Base-by-base conservation (phyloP, 2,113 vertebrate genomes). In the Bagarius yarrelli region DNA sequence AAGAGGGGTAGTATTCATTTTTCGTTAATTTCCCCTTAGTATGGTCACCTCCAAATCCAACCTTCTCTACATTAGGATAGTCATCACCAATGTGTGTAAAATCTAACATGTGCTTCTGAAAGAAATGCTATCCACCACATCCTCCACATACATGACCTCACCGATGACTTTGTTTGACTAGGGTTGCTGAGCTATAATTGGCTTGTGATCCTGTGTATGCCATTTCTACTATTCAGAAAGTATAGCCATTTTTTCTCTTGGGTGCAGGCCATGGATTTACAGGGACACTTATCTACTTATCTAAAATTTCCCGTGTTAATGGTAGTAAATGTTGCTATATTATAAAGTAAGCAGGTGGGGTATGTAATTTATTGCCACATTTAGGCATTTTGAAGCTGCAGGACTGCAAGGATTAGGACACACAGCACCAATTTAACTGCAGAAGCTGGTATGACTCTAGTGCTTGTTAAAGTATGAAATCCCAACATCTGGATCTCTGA, bases 391-490 rank as follows among this genome's bases (percentile, higher is more conserved):
- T 32, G 25, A 53, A 32, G 5, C 50, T 55, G 69, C 44, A 19
- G 44, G 15, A 27, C 67, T 52, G 18, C 25, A 55, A 72, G 13
- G 47, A 11, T 53, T 72, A 53, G 52, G 86, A 86, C 83, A 85
- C 57, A 76, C 27, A 59, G 79, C 60, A 77, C 79, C 82, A 80
- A 69, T 81, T 83, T 78, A 82, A 83, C 66, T 70, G 53, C 63
- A 47, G 76, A 32, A 83, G 44, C 40, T 76, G 69, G 50, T 53
- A 55, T 72, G 83, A 76, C 76, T 73, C 79, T 81, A 76, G 74
- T 74, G 86, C 88, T 87, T 86, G 83, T 84, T 87, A 81, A 79
- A 78, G 81, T 63, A 63, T 81, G 76, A 52, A 84, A 71, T 70
- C 74, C 73, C 69, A 67, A 84, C 84, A 86, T 82, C 81, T 85